These are phyloP conservation scores for Raja brachyura DNA, from an alignment of 2,113 vertebrate species.

Conservation along the genomic window DNA sequence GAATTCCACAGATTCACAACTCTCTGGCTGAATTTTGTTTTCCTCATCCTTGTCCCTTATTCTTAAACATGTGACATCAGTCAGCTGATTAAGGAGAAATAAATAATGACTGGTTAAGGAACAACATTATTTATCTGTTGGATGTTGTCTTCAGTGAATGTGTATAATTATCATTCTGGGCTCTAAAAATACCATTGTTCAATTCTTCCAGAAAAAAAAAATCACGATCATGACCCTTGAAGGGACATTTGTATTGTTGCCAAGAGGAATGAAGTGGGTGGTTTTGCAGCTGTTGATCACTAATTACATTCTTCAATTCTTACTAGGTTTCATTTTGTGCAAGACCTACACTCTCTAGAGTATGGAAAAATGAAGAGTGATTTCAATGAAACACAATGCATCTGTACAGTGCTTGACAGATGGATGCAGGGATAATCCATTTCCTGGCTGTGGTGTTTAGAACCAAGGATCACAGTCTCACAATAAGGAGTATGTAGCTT, in stretches of 20 bases:
- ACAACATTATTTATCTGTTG: not conserved
- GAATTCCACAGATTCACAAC: too few species aligned
- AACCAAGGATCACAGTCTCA: too few species aligned
- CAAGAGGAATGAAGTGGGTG: not conserved
- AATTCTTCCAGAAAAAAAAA: not conserved
- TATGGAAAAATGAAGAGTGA: too few species aligned
- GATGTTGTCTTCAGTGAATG: not conserved
- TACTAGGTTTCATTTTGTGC: not conserved
- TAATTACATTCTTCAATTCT: slow-evolving; percentile 21
- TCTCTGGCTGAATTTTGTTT: too few species aligned
- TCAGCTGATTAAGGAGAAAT: not conserved
- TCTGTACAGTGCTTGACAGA: too few species aligned
- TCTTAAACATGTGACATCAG: not conserved
- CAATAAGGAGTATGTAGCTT: too few species aligned
- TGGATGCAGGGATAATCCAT: too few species aligned
- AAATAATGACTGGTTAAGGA: slow-evolving; percentile 27
- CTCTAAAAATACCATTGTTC: slow-evolving; percentile 30
- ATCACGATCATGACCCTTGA: not conserved
- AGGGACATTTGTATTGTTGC: slow-evolving; percentile 10
- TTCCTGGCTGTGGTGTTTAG: too few species aligned
- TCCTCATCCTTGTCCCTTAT: too few species aligned
- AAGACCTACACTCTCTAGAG: not conserved
- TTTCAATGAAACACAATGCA: too few species aligned
- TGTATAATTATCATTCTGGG: slow-evolving; percentile 23
- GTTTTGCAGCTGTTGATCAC: not conserved